Conservation (phyloP, 2,113 vertebrate species). For the Macrotis lagotis region DNA sequence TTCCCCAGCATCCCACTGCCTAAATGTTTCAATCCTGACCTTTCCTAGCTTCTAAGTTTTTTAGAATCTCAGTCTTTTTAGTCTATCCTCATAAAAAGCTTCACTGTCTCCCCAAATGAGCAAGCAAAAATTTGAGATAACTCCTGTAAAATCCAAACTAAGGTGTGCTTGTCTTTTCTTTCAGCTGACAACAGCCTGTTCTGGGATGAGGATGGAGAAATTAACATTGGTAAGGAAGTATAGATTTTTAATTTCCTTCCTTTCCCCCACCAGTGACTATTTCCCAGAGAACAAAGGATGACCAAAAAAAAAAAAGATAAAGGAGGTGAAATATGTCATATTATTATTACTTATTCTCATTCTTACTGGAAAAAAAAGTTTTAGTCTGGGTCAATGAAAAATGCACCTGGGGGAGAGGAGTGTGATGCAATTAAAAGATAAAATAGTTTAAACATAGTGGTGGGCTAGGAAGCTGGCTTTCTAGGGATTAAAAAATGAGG, state of each 20-base stretch:
- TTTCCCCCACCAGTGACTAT: not conserved
- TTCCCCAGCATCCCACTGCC: not conserved
- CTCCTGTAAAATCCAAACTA: not conserved
- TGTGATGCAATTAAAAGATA: not conserved
- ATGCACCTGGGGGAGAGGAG: not conserved
- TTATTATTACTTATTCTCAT: not conserved
- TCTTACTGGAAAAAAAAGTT: not conserved
- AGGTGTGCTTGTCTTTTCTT: not conserved
- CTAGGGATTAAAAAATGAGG: not conserved
- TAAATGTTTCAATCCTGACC: not conserved
- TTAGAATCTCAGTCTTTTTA: not conserved
- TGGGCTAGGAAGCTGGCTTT: not conserved
- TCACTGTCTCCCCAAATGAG: not conserved
- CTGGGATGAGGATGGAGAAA: not conserved
- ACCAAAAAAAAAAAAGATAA: not conserved
- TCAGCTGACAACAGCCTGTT: not conserved
- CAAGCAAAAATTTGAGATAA: not conserved
- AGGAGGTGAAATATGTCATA: not conserved
- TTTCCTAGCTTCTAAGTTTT: not conserved
- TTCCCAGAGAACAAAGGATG: not conserved
- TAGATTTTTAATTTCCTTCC: not conserved
- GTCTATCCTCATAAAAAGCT: not conserved
- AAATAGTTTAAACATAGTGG: not conserved
- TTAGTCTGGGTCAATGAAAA: conserved; percentile 28
- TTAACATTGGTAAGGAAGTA: not conserved